Base-by-base conservation (phyloP, 2,797 vertebrate species). In the Gephyroberyx darwinii region DNA sequence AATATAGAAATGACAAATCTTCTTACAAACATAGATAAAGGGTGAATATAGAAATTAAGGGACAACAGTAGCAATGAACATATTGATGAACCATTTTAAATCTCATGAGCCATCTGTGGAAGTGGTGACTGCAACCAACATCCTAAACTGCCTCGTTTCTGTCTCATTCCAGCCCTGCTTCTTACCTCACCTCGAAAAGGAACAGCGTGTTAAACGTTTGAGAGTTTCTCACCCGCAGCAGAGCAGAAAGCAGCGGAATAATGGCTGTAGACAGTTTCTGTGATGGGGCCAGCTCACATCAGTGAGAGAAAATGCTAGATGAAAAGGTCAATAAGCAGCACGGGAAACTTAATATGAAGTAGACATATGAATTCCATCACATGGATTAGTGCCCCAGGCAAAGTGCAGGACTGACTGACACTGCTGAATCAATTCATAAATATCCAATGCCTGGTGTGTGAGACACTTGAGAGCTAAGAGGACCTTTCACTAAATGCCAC, bases 261-360 rank as follows among this genome's bases (percentile, higher is more conserved):
- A 91, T 90, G 90, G 86, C 65, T 81, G 70, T n/a, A 80, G 87
- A 90, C 86, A 90, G 83, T 66, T 60, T 82, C 78, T 78, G 77
- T 84, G 85, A 90, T 79, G 73, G 83, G 78, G 86, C 88, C 76
- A 77, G 78, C 85, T 85, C 73, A 69, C 79, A 83, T 87, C 83
- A 76, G 69, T 69, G 77, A 86, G 70, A 65, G 74, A 84, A 87
- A 89, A 86, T 79, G 80, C 83, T 84, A 65, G 84, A 92, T 90
- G 90, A 93, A 94, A 94, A 93, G 91, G 92, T 94, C 92, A 94
- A 91, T 90, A 91, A 92, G 90, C 89, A 90, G 82, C 84, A 87
- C 50, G 4, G 78, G 84, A 86, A 92, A 92, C 85, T 90, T 93
- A 91, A 93, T 92, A 92, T 90, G 86, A 91, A 92, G 89, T 88